Evolutionary conservation across 2,888 invertebrate genomes (phyloP).

Genomic region (Muschampia plurimacula): DNA sequence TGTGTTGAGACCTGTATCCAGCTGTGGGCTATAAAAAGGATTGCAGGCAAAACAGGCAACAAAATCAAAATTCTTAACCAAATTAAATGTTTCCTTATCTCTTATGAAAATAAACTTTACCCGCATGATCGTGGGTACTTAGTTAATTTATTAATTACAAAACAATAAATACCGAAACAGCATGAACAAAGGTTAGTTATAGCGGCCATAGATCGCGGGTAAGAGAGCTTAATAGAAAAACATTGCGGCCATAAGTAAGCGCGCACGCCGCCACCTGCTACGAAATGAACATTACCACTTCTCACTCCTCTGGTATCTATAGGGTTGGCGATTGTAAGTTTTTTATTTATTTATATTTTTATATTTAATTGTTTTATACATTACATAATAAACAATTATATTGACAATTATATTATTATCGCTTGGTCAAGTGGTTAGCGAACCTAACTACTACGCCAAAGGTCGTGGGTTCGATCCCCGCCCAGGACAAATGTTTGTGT

Average conservation of each 20-base stretch:
- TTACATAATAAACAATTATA: no score
- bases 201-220: conserved; percentile 32
- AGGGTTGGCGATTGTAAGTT: conserved; percentile 18
- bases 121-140: neutral
- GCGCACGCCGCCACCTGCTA: conserved; percentile 47
- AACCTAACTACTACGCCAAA: no score
- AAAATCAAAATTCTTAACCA: neutral
- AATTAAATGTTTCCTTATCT: neutral
- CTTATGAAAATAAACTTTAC: neutral
- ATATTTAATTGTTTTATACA: no score
- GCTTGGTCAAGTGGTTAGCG: no score
- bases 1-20: neutral
- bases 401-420: no score
- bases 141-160: conserved; percentile 23
- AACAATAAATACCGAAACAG: conserved; percentile 28
- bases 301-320: conserved; percentile 39
- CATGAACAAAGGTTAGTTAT: conserved; percentile 39
- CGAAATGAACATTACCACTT: conserved; percentile 44
- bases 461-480: no score
- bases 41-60: neutral
- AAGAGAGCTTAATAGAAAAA: conserved; percentile 41
- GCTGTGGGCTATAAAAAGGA: neutral
- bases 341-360: no score
- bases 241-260: conserved; percentile 42
- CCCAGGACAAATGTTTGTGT: no score